Evolutionary conservation across 2,113 vertebrate genomes (phyloP).

Genomic region (Ascaphus truei): DNA sequence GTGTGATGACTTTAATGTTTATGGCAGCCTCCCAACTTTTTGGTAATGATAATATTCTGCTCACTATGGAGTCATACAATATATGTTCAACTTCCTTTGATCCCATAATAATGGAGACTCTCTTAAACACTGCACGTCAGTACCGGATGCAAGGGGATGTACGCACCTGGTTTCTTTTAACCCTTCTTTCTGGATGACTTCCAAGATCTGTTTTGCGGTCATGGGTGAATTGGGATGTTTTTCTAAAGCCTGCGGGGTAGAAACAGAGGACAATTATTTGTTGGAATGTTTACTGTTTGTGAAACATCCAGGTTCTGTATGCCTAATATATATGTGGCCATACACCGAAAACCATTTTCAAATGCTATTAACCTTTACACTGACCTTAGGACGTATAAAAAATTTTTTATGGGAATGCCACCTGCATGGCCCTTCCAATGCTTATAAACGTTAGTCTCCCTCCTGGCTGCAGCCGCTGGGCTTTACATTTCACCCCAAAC

Average conservation of each 20-base stretch:
- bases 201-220: conserved; percentile 82
- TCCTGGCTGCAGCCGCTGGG: too few relatives aligned
- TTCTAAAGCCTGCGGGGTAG: conserved; percentile 73
- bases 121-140: background rate
- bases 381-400: too few relatives aligned
- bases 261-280: too few relatives aligned
- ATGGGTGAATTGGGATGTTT: conserved; percentile 80
- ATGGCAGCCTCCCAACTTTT: conserved; percentile 3
- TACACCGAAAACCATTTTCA: too few relatives aligned
- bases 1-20: too few relatives aligned
- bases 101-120: background rate
- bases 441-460: too few relatives aligned
- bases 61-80: background rate
- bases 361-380: too few relatives aligned
- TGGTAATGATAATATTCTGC: background rate
- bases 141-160: background rate
- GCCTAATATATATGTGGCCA: conserved; percentile 43
- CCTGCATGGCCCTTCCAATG: too few relatives aligned
- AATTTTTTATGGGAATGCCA: too few relatives aligned
- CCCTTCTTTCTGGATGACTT: conserved; percentile 84
- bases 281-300: too few relatives aligned
- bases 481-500: too few relatives aligned
- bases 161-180: conserved; percentile 83
- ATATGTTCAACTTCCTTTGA: background rate
- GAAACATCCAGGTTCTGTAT: too few relatives aligned